phyloP scores from a whole-genome alignment of 2,113 vertebrate species.

The Caracal caracal region DNA sequence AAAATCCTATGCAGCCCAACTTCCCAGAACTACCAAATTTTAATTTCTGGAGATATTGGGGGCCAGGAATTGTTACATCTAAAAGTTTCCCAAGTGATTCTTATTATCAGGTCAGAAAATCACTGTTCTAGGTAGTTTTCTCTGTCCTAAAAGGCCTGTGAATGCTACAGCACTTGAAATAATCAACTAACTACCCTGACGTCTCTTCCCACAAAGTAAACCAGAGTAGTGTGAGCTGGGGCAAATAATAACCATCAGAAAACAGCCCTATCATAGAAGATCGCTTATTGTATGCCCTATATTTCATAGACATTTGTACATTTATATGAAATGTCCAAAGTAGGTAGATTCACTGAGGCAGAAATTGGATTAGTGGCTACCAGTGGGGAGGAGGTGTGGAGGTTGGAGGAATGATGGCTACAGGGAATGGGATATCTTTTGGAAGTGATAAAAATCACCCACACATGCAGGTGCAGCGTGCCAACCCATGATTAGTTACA shows the following conservation, averaged over 20 bases:
- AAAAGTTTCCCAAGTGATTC: neutral
- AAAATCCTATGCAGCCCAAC: neutral
- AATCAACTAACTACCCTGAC: too few species aligned
- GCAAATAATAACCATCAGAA: neutral
- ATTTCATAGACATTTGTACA: neutral
- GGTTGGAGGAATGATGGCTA: neutral
- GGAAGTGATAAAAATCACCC: neutral
- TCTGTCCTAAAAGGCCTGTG: neutral
- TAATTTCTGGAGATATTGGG: neutral
- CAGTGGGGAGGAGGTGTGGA: neutral
- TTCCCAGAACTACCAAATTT: neutral
- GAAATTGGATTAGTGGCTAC: neutral
- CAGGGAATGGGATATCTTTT: neutral
- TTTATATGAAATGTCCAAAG: neutral
- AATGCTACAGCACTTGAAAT: neutral
- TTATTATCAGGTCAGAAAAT: neutral
- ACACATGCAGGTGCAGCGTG: neutral
- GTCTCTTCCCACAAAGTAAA: neutral
- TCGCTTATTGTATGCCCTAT: fast-evolving
- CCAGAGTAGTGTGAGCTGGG: neutral
- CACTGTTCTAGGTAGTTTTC: neutral
- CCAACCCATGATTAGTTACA: neutral
- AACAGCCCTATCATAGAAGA: neutral
- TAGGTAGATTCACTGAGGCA: neutral
- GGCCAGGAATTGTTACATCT: neutral